Conservation (phyloP, 1,140 invertebrate genomes). For the Drosophila littoralis region DNA sequence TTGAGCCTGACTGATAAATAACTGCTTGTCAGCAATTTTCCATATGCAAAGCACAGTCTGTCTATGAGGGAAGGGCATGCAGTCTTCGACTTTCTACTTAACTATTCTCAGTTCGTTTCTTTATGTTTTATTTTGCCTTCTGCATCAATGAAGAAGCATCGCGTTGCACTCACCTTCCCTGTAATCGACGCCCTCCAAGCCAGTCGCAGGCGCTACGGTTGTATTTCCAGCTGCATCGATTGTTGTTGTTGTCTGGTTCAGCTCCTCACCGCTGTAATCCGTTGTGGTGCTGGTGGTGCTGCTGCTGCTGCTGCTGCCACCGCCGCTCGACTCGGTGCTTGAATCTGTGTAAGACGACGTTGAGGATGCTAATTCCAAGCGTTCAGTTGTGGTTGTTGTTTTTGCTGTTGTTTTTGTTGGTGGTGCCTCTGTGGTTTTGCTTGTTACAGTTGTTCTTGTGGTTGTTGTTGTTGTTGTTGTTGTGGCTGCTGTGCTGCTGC, state of each 20-base stretch:
- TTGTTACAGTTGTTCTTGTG: constrained; percentile 67
- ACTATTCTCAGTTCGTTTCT: not conserved
- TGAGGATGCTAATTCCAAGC: constrained; percentile 62
- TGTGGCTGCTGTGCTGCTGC: constrained; percentile 28
- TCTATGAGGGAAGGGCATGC: not conserved
- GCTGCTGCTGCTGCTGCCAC: constrained; percentile 33
- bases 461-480: constrained; percentile 57
- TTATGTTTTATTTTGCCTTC: not conserved
- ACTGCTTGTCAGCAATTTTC: too few species aligned
- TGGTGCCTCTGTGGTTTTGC: constrained; percentile 66
- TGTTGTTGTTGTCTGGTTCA: constrained; percentile 47
- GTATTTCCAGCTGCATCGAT: constrained; percentile 59
- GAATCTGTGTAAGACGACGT: constrained; percentile 54
- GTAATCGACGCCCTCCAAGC: constrained; percentile 82
- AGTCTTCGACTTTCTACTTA: not conserved
- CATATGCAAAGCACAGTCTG: too few species aligned
- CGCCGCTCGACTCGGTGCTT: constrained; percentile 47
- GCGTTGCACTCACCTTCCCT: constrained; percentile 72
- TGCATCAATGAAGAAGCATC: constrained; percentile 14
- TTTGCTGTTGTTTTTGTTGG: constrained; percentile 34
- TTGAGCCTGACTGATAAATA: too few species aligned
- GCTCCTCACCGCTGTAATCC: constrained; percentile 60
- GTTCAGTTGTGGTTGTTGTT: constrained; percentile 6
- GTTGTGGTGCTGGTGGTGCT: constrained; percentile 38
- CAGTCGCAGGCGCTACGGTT: constrained; percentile 64